phyloP scores from a whole-genome alignment of 1,140 invertebrate species.

The Drosophila elegans region DNA sequence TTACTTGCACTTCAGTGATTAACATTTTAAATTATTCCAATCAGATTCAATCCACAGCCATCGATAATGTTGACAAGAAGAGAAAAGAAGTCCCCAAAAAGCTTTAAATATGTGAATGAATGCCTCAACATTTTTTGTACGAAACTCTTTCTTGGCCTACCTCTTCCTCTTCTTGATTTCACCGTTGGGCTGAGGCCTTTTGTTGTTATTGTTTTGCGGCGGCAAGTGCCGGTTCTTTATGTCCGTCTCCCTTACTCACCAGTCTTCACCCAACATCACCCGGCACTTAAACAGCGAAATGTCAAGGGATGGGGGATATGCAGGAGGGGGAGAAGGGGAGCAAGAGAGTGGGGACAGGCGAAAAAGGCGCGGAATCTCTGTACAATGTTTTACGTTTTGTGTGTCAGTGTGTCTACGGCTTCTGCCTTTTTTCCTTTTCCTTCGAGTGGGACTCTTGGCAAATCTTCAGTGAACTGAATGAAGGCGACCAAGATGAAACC shows the following conservation, averaged over 20 bases:
- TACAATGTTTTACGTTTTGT: conserved; percentile 59
- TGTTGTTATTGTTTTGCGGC: conserved; percentile 74
- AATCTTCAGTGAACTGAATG: conserved; percentile 52
- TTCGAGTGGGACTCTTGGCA: conserved; percentile 35
- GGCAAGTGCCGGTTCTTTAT: conserved; percentile 58
- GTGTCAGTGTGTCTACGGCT: conserved; percentile 70
- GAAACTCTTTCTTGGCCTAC: conserved; percentile 54
- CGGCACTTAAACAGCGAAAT: conserved; percentile 49
- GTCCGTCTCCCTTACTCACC: conserved; percentile 28
- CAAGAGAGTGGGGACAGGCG: conserved; percentile 9
- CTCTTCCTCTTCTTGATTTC: conserved; percentile 38
- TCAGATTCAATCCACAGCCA: conserved; percentile 8
- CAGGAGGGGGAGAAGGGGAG: conserved; percentile 4
- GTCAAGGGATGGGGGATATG: conserved; percentile 21
- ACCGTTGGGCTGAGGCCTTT: conserved; percentile 48
- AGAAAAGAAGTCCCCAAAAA: conserved; percentile 10
- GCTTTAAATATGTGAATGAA: conserved; percentile 41
- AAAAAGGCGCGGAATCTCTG: conserved; percentile 48
- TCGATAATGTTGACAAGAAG: conserved; percentile 3
- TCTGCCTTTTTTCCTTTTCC: conserved; percentile 21
- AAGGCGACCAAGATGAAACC: conserved; percentile 55
- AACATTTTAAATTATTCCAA: conserved; percentile 24
- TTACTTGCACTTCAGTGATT: background rate
- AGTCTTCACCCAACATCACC: conserved; percentile 18
- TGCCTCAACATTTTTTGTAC: conserved; percentile 58